Conservation (phyloP, 2,113 vertebrate species). For the Ophthalmolycus amberensis region DNA sequence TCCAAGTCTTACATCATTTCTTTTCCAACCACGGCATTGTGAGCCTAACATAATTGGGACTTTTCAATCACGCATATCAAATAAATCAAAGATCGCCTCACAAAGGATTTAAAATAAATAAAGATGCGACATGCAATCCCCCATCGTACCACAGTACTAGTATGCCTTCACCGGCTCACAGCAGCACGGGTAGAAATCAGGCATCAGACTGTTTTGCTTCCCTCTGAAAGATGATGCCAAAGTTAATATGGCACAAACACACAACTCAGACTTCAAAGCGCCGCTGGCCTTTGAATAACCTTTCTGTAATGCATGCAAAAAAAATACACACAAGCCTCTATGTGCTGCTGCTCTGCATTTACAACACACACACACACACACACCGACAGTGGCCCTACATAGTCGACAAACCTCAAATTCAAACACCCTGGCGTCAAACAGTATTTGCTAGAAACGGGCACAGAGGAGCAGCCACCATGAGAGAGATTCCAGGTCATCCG, state of each 20-base stretch:
- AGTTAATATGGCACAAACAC: slow-evolving; percentile 38
- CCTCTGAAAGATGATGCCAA: slow-evolving; percentile 37
- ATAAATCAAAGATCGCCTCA: neutral
- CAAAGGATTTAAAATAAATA: neutral
- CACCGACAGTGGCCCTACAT: neutral
- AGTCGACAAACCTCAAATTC: slow-evolving; percentile 24
- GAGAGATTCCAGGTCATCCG: slow-evolving; percentile 58
- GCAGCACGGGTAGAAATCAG: too few relatives aligned
- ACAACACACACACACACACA: neutral
- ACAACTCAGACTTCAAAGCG: slow-evolving; percentile 41
- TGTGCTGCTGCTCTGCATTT: slow-evolving; percentile 10
- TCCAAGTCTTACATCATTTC: neutral
- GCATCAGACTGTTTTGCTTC: neutral
- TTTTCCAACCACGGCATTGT: neutral
- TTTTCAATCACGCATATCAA: neutral
- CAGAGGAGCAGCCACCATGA: slow-evolving; percentile 38
- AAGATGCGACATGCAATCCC: neutral
- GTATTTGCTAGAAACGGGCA: slow-evolving; percentile 37
- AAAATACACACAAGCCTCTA: slow-evolving; percentile 14
- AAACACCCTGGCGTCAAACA: slow-evolving; percentile 52
- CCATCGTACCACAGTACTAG: too few relatives aligned
- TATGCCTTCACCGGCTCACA: neutral
- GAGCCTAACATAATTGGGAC: neutral
- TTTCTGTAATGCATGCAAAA: slow-evolving; percentile 54
- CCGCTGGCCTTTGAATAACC: slow-evolving; percentile 66